Evolutionary conservation across 1,140 invertebrate genomes (phyloP).

Genomic region (Lordiphosa collinella): DNA sequence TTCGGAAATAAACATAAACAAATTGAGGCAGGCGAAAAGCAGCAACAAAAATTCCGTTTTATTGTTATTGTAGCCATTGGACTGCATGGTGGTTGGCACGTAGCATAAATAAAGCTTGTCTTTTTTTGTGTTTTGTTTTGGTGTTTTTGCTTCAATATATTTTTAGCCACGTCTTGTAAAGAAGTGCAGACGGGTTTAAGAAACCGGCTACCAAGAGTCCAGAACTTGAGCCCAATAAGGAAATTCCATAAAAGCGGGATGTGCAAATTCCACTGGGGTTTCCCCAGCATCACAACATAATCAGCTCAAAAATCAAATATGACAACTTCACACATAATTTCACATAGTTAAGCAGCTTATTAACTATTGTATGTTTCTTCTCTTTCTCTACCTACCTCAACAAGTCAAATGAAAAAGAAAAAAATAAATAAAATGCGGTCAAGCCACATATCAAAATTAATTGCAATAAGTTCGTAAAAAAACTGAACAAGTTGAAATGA

Average conservation of each 20-base stretch:
- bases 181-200: constrained; percentile 15
- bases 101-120: constrained; percentile 37
- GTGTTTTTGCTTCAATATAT: constrained; percentile 3
- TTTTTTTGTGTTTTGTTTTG: constrained; percentile 28
- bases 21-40: constrained; percentile 22
- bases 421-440: constrained; percentile 35
- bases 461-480: constrained; percentile 25
- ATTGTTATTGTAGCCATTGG: constrained; percentile 7
- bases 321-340: background rate
- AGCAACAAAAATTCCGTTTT: constrained; percentile 9
- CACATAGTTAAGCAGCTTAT: constrained; percentile 33
- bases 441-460: constrained; percentile 41
- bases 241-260: background rate
- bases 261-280: too few relatives aligned
- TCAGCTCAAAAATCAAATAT: too few relatives aligned
- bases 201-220: constrained; percentile 25
- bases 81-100: constrained; percentile 39
- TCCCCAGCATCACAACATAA: too few relatives aligned
- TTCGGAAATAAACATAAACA: constrained; percentile 26
- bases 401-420: constrained; percentile 18
- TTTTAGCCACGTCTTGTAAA: constrained; percentile 16
- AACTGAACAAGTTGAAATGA: constrained; percentile 23
- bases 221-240: constrained; percentile 16
- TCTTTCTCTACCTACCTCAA: constrained; percentile 41
- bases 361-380: constrained; percentile 24